phyloP scores from a whole-genome alignment of 2,797 vertebrate species.

The Schizopygopsis pylzovi region DNA sequence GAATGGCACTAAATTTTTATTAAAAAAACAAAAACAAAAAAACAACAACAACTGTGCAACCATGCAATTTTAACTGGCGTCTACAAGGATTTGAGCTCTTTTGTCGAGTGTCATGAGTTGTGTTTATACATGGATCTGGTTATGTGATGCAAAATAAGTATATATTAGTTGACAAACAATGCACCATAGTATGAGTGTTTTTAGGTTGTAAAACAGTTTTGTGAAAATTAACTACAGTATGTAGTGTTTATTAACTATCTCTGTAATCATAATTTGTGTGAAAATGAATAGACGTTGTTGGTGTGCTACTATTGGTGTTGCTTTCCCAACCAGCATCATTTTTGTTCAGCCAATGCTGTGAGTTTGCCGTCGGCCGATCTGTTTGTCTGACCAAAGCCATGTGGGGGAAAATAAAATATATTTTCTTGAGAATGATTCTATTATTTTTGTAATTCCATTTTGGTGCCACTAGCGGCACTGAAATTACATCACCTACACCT shows the following conservation, averaged over 20 bases:
- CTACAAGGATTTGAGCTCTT: not conserved
- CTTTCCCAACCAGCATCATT: not conserved
- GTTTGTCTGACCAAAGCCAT: not conserved
- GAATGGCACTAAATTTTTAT: not conserved
- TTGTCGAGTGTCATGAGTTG: not conserved
- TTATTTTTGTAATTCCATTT: constrained; percentile 12
- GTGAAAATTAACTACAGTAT: not conserved
- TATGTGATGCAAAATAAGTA: not conserved
- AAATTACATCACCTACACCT: not conserved
- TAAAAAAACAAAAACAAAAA: too few relatives aligned
- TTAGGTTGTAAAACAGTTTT: not conserved
- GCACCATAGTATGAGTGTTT: not conserved
- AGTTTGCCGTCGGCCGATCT: not conserved
- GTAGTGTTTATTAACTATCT: not conserved
- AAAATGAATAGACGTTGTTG: not conserved
- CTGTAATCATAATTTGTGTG: not conserved
- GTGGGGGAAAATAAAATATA: not conserved
- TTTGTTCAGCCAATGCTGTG: not conserved
- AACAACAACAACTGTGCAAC: not conserved
- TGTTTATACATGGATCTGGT: not conserved
- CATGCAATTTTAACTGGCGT: not conserved
- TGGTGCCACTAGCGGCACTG: not conserved
- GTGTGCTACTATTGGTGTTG: not conserved
- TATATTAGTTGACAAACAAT: not conserved
- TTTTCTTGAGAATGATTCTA: not conserved